A percentile compares a stretch with the other conserved stretches of the same genome.
Conservation (phyloP, 2,888 invertebrate genomes). For the Cordilura impudica region DNA sequence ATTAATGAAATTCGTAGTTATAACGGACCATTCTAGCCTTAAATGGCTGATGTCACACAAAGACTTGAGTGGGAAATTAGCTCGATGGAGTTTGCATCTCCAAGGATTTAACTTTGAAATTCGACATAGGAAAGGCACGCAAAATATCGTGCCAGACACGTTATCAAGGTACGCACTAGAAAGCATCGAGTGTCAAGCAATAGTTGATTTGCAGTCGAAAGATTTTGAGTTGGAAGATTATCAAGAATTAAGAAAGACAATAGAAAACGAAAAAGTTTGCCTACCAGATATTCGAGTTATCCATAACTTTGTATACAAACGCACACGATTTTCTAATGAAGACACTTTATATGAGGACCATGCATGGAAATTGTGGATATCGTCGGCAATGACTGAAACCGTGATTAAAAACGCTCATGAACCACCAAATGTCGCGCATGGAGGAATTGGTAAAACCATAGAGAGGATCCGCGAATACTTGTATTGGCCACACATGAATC, state of each 20-base stretch:
- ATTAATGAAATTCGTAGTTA: too few species aligned
- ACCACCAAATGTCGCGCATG: too few species aligned
- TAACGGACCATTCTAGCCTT: too few species aligned
- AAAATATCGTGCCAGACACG: not conserved
- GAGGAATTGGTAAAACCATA: too few species aligned
- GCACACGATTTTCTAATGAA: too few species aligned
- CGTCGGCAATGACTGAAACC: too few species aligned
- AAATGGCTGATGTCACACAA: too few species aligned
- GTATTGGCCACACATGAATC: too few species aligned
- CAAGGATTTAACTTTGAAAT: not conserved
- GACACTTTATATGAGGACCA: not conserved
- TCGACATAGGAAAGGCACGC: not conserved
- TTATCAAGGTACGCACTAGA: not conserved
- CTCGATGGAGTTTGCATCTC: not conserved
- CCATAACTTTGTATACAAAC: not conserved
- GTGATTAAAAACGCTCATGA: too few species aligned
- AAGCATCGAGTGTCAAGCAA: not conserved
- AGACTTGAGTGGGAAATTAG: too few species aligned
- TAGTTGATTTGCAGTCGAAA: too few species aligned
- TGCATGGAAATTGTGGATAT: not conserved
- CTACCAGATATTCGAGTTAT: not conserved
- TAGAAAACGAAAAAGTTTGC: not conserved
- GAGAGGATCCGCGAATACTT: too few species aligned
- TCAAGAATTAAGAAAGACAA: not conserved
- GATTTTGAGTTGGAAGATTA: not conserved